A percentile compares a stretch with the other conserved stretches of the same genome.
These are phyloP conservation scores for Synergus itoensis DNA, from an alignment of 2,888 invertebrate genomes.

Conservation along the genomic window DNA sequence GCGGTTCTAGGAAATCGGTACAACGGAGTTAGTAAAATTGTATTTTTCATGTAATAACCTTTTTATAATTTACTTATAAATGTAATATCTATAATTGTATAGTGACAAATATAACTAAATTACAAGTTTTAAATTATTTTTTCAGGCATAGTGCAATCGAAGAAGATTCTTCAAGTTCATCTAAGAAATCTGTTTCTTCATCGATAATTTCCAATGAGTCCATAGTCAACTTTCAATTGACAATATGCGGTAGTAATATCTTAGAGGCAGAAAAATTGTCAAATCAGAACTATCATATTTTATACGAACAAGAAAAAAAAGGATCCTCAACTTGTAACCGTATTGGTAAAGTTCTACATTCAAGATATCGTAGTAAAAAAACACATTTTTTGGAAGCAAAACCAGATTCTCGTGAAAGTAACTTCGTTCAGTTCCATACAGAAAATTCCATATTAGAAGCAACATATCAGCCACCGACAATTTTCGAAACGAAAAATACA, in stretches of 20 bases:
- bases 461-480: not conserved
- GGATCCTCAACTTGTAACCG: no score
- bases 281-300: slow-evolving; percentile 43
- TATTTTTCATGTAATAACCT: no score
- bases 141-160: slow-evolving; percentile 79
- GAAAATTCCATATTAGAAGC: not conserved
- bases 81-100: not conserved
- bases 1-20: no score
- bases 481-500: not conserved
- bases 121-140: slow-evolving; percentile 47
- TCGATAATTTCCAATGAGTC: slow-evolving; percentile 46
- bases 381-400: not conserved
- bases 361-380: no score
- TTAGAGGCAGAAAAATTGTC: slow-evolving; percentile 48
- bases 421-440: no score
- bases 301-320: not conserved
- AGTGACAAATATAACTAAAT: not conserved
- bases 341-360: no score
- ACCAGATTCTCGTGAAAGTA: not conserved
- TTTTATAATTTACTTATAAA: no score
- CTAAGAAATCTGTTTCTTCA: slow-evolving; percentile 53
- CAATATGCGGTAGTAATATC: slow-evolving; percentile 58
- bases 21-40: no score
- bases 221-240: slow-evolving; percentile 53
- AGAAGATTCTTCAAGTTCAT: slow-evolving; percentile 75